Conservation (phyloP, 2,113 vertebrate species). For the Mustela nigripes region DNA sequence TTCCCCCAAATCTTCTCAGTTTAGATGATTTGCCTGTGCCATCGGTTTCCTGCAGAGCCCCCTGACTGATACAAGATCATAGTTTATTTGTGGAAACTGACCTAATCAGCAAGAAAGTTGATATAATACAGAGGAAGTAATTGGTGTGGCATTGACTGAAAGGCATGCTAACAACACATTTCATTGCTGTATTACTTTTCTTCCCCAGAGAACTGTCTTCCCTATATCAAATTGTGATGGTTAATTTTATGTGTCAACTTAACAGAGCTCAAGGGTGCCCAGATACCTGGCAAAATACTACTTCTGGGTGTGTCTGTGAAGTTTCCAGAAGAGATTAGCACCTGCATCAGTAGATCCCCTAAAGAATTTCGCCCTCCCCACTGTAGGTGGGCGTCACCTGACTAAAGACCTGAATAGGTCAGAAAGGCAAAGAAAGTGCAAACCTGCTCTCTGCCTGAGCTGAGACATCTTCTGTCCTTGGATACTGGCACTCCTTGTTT, state of each 20-base stretch:
- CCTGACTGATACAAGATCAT: not conserved
- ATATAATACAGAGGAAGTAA: not conserved
- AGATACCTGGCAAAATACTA: not conserved
- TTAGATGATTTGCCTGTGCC: not conserved
- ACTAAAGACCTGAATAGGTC: not conserved
- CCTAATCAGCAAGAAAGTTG: not conserved
- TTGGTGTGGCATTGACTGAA: not conserved
- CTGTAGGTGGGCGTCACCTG: not conserved
- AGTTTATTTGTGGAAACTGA: not conserved
- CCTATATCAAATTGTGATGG: not conserved
- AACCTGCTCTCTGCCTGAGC: not conserved
- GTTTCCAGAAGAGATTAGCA: not conserved
- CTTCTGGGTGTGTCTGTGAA: not conserved
- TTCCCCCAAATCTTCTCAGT: not conserved
- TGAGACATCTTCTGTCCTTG: not conserved
- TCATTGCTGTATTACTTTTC: not conserved
- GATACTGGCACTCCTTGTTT: not conserved
- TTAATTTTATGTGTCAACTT: not conserved
- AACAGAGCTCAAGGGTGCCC: not conserved
- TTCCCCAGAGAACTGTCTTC: not conserved
- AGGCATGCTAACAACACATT: not conserved
- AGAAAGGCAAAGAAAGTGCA: not conserved
- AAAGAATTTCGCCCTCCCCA: not conserved
- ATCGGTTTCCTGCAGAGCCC: not conserved
- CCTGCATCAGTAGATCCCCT: not conserved